phyloP scores from a whole-genome alignment of 2,113 vertebrate genomes.

The Alces alces region DNA sequence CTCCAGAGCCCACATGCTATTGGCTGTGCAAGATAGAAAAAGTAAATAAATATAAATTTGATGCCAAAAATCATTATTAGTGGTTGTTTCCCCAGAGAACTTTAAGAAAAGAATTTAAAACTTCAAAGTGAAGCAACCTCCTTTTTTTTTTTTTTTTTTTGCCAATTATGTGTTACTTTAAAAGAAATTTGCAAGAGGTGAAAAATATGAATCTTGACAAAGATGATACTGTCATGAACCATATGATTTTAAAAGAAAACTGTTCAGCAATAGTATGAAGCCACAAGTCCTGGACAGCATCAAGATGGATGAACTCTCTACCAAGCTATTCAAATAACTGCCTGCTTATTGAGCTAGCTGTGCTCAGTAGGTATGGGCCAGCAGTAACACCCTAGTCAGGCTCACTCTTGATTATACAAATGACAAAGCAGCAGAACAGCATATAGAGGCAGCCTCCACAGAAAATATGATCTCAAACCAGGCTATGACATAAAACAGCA shows the following conservation, averaged over 20 bases:
- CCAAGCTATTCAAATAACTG: neutral
- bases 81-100: neutral
- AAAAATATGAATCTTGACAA: neutral
- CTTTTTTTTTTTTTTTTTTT: neutral
- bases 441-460: neutral
- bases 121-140: neutral
- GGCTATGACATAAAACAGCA: neutral
- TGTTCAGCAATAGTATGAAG: neutral
- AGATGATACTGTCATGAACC: neutral
- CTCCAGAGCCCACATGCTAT: neutral
- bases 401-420: neutral
- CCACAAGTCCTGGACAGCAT: neutral
- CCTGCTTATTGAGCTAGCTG: neutral
- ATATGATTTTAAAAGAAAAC: neutral
- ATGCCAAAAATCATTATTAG: neutral
- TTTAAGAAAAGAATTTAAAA: slow-evolving; percentile 18
- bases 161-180: neutral
- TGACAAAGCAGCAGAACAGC: neutral
- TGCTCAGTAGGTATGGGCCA: neutral
- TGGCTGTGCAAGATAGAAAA: neutral
- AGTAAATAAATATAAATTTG: neutral
- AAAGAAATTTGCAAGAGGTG: neutral
- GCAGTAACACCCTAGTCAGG: neutral
- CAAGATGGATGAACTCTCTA: neutral
- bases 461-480: neutral